Base-by-base conservation (phyloP, 1,140 invertebrate species). In the Mercenaria mercenaria region DNA sequence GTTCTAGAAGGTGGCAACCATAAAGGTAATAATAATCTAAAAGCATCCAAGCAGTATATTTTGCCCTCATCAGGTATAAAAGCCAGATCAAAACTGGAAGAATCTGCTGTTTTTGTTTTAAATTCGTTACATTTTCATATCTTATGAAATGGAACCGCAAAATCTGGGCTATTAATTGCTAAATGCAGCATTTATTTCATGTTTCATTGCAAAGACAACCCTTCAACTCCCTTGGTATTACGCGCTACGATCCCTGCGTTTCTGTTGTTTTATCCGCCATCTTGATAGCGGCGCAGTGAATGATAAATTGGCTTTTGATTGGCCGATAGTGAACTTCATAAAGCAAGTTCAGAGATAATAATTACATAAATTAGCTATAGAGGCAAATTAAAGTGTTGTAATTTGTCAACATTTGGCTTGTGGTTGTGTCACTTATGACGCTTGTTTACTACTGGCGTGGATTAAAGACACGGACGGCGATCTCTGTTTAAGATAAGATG, bases 1-100 rank as follows among this genome's bases (percentile, higher is more conserved):
- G 97, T 98, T 0, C 97, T 99, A 23, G 99, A 99, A 95, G 98
- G 98, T 50, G 98, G 98, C 77, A 98, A 92, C 97, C 90, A 94
- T 91, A 98, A 98, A 97, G 98, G 98, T 98, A 96, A 72, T 8
- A 56, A 10, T 59, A 11, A 59, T 18, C 52, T 59, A 59, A 59
- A 59, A 47, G 8, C 18, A 47, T 18, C 43, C n/a, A n/a, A n/a
- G n/a, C n/a, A n/a, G n/a, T n/a, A n/a, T n/a, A n/a, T n/a, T n/a
- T n/a, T n/a, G n/a, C n/a, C n/a, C n/a, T n/a, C n/a, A n/a, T n/a
- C n/a, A n/a, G n/a, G n/a, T n/a, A n/a, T n/a, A n/a, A n/a, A n/a
- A n/a, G n/a, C n/a, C n/a, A n/a, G n/a, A n/a, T n/a, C n/a, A n/a
- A n/a, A n/a, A n/a, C n/a, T n/a, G n/a, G n/a, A n/a, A n/a, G n/a